Base-by-base conservation (phyloP, 2,797 vertebrate genomes). In the Neomorphus geoffroyi region DNA sequence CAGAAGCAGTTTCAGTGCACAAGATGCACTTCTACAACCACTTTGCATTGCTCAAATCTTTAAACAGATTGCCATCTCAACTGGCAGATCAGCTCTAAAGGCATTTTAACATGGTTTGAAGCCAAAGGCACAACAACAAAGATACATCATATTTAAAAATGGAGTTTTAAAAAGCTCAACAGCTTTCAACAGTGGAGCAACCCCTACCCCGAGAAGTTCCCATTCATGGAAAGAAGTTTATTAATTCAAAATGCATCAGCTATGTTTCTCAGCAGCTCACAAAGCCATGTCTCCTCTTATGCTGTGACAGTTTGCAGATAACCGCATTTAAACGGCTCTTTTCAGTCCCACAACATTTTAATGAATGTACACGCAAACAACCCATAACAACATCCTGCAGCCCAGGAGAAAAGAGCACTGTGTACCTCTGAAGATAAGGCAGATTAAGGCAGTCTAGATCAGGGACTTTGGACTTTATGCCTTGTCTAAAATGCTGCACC, bases 391-490 rank as follows among this genome's bases (percentile, higher is more conserved):
- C 79, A 67, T 10, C 77, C 24, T 48, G 72, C 64, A 85, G 64
- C 22, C 53, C 37, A n/a, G 30, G 19, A 86, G 60, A 80, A 91
- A 88, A 90, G 10, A 46, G 46, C 45, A 80, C 8, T 90, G 51
- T 69, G 56, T 67, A 50, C 13, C 48, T 90, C 48, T 48, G 61
- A 88, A 90, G 92, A 93, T 94, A 96, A 96, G 73, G 21, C 86
- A 67, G 80, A 83, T 30, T 64, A 35, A 90, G 71, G 51, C 62
- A 90, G 53, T 45, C 74, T 66, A 81, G 26, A 46, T 56, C 60
- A 72, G 32, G 74, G 80, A 96, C 85, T 90, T 94, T 60, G 85
- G 80, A 96, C 86, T 88, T 87, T 16, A 79, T 61, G 71, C 37
- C 41, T 93, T 1, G 2, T 30, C 74, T 93, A 86, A 92, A 94